Evolutionary conservation across 2,888 invertebrate genomes (phyloP).

Genomic region (Synergus laeviventris): DNA sequence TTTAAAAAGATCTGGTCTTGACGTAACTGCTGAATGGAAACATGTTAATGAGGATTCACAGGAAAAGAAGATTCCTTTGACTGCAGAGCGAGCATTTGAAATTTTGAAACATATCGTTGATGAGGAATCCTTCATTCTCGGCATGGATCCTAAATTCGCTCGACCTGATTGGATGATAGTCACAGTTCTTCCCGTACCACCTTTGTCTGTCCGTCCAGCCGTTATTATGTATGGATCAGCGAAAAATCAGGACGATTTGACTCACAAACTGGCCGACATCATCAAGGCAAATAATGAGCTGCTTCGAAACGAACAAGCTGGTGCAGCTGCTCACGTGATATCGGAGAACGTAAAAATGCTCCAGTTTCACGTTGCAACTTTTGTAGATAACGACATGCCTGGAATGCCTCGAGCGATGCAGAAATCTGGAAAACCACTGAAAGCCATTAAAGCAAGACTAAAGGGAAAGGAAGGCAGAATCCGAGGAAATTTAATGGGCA

Average conservation of each 20-base stretch:
- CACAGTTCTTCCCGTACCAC: constrained; percentile 98
- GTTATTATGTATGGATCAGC: constrained; percentile 99
- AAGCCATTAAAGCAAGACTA: constrained; percentile 96
- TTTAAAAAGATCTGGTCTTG: constrained; percentile 91
- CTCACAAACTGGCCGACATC: constrained; percentile 98
- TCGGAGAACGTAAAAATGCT: constrained; percentile 98
- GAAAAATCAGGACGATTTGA: constrained; percentile 98
- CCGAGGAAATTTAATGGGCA: constrained; percentile 99
- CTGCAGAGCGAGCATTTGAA: constrained; percentile 98
- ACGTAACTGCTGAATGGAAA: constrained; percentile 98
- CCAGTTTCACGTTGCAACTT: constrained; percentile 98
- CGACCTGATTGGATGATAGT: constrained; percentile 99
- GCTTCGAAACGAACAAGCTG: constrained; percentile 94
- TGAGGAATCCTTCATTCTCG: constrained; percentile 95
- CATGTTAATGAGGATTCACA: constrained; percentile 98
- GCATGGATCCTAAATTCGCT: constrained; percentile 98
- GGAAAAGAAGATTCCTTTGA: constrained; percentile 94
- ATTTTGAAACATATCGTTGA: constrained; percentile 97
- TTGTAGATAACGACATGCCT: constrained; percentile 99
- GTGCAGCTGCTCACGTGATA: constrained; percentile 98
- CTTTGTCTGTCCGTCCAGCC: constrained; percentile 96
- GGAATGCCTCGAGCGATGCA: constrained; percentile 98
- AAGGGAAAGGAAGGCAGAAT: constrained; percentile 99
- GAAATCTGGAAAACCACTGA: constrained; percentile 98
- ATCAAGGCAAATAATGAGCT: constrained; percentile 99